Conservation (phyloP, 2,888 invertebrate species). For the Nyleta sp. region DNA sequence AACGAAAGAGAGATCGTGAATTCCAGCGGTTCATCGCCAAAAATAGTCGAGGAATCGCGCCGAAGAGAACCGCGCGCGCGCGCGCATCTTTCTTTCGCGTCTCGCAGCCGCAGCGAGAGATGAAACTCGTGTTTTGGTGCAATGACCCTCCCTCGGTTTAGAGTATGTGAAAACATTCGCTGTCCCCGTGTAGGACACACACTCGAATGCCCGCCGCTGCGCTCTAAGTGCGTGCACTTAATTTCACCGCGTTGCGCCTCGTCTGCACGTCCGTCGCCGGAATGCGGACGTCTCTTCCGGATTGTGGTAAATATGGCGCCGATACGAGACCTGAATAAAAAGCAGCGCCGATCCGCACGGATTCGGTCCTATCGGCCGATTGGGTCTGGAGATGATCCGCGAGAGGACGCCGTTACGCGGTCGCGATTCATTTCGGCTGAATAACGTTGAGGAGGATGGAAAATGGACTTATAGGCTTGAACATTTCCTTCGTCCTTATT, state of each 20-base stretch:
- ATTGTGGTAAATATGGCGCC: constrained; percentile 42
- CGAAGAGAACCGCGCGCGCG: constrained; percentile 61
- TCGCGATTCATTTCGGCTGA: too few relatives aligned
- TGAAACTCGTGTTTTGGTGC: constrained; percentile 77
- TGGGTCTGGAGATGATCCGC: too few relatives aligned
- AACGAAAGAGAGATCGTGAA: constrained; percentile 55
- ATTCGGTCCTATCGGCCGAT: too few relatives aligned
- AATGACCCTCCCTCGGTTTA: constrained; percentile 75
- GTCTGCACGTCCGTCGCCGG: constrained; percentile 58
- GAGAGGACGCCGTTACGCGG: too few relatives aligned
- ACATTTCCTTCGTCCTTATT: too few relatives aligned
- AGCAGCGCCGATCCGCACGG: constrained; percentile 33
- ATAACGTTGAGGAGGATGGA: too few relatives aligned
- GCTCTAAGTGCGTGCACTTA: constrained; percentile 69
- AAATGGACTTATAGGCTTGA: too few relatives aligned
- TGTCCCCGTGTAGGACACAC: constrained; percentile 59
- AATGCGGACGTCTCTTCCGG: constrained; percentile 65
- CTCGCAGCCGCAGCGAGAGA: constrained; percentile 34
- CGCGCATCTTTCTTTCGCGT: constrained; percentile 49
- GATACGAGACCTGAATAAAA: constrained; percentile 35
- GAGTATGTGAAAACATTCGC: constrained; percentile 67
- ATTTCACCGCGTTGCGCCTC: constrained; percentile 62
- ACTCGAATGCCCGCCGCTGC: constrained; percentile 50
- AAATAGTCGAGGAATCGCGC: constrained; percentile 76
- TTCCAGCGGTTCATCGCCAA: constrained; percentile 76